Evolutionary conservation across 1,140 invertebrate species (phyloP), one percentile per base, ranked within the genome.

Genomic region (Orchesella cincta): DNA sequence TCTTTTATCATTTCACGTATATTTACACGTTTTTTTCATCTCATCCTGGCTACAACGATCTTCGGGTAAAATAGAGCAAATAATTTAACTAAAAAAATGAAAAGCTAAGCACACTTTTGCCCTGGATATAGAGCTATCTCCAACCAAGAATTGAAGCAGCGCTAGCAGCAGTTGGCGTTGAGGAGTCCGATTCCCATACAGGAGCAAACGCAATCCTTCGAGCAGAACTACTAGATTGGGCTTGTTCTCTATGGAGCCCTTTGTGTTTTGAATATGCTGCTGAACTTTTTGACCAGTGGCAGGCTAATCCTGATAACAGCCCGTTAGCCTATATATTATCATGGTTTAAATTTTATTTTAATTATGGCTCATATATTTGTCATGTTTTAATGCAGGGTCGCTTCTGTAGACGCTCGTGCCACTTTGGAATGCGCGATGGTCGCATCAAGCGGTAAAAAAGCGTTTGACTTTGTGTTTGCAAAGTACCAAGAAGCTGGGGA

Each of bases 141-240:
- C 71, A 28, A n/a, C 71, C 71, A 18, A 36, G 29, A 36, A 8
- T 73, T n/a, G 71, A 73, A 8, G 3, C 18, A 8, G 71, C 71
- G 2, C 23, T 73, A 18, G 2, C 46, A 1, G 1, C 2, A 73
- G 71, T 73, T 5, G 71, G 71, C 2, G 8, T 73, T 36, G 35
- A 36, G 23, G 71, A 73, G 3, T 5, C 3, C 8, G 5, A 8
- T 8, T 1, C 18, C 3, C 34, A 39, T 23, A 73, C 2, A 20
- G 71, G 71, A n/a, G 23, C 39, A 39, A 14, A 3, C 12, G 71
- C 71, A 2, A 46, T 73, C 29, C 39, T 46, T 23, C 34, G 71
- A 23, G 71, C 71, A 8, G 39, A 73, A 8, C 29, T 73, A 18
- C 71, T 73, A 3, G 71, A 73, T 26, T 73, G 71, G 71, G 16